phyloP scores from a whole-genome alignment of 23 tunicate genomes.

The Halocynthia aurantium region DNA sequence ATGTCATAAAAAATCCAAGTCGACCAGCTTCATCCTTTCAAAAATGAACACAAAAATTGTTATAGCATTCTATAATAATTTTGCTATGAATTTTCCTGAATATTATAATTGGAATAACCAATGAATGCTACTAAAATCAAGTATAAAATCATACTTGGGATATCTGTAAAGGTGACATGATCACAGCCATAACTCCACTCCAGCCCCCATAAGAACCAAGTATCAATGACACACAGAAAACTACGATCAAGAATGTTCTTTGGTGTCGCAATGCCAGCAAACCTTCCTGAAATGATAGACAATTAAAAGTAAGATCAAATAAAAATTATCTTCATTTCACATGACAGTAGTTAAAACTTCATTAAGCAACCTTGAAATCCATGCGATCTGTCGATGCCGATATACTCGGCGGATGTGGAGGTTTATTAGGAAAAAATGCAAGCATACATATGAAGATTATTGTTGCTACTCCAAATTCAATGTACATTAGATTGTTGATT shows the following conservation, averaged over 20 bases:
- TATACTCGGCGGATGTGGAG: constrained; percentile 68
- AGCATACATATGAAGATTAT: constrained; percentile 34
- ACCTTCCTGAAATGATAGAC: constrained; percentile 49
- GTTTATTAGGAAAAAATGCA: constrained; percentile 74
- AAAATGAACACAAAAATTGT: neutral
- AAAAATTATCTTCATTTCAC: too few species aligned
- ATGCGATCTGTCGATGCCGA: constrained; percentile 57
- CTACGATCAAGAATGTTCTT: constrained; percentile 44
- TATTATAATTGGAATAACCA: neutral
- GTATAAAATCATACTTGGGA: constrained; percentile 35
- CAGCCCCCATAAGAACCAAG: constrained; percentile 72
- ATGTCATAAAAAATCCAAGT: constrained; percentile 63
- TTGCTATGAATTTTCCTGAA: neutral
- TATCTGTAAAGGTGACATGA: constrained; percentile 40
- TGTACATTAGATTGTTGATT: constrained; percentile 43
- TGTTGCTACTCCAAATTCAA: constrained; percentile 61
- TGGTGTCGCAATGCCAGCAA: constrained; percentile 27
- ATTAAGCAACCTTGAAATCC: constrained; percentile 37
- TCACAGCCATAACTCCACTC: constrained; percentile 77
- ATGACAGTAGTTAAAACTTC: neutral
- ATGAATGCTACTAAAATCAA: neutral
- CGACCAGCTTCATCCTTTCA: constrained; percentile 40
- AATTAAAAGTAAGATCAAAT: neutral
- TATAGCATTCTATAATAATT: neutral
- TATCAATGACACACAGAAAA: constrained; percentile 19